phyloP scores from a whole-genome alignment of 2,888 invertebrate species.

The Tryphoninae sp. region DNA sequence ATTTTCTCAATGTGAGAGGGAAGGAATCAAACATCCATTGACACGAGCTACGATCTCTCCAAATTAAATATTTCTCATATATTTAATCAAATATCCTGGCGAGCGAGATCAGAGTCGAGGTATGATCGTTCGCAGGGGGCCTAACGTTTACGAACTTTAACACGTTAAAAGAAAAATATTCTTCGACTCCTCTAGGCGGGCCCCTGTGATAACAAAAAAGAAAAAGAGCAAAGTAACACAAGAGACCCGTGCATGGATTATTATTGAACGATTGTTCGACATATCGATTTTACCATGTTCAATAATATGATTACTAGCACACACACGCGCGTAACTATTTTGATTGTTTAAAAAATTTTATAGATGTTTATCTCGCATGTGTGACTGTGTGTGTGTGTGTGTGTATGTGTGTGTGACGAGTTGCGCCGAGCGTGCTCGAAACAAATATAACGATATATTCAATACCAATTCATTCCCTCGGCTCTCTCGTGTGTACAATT shows the following conservation, averaged over 20 bases:
- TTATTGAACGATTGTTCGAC: conserved; percentile 71
- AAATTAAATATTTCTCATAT: conserved; percentile 34
- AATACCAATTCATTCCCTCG: conserved; percentile 42
- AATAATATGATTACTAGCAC: conserved; percentile 27
- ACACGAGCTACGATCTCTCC: conserved; percentile 35
- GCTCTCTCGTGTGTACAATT: conserved; percentile 31
- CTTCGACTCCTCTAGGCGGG: background rate
- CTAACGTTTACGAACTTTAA: conserved; percentile 61
- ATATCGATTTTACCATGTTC: conserved; percentile 71
- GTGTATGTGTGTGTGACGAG: background rate
- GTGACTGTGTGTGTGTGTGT: conserved; percentile 4
- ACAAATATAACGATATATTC: conserved; percentile 7
- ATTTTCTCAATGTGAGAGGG: background rate
- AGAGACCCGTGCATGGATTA: conserved; percentile 65
- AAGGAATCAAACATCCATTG: conserved; percentile 9
- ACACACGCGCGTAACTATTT: conserved; percentile 22
- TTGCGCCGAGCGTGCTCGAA: conserved; percentile 8
- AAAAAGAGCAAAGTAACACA: conserved; percentile 37
- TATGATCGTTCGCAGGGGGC: conserved; percentile 53
- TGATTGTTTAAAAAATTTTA: conserved; percentile 32
- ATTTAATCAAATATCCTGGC: conserved; percentile 14
- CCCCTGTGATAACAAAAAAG: conserved; percentile 35
- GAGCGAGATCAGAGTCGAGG: conserved; percentile 23
- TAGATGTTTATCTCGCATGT: conserved; percentile 42
- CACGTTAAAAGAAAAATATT: conserved; percentile 46